Percentiles rank a stretch among this genome's conserved stretches.
These are phyloP conservation scores for Petrophora chlorosata DNA, from an alignment of 2,888 invertebrate genomes.

Conservation along the genomic window DNA sequence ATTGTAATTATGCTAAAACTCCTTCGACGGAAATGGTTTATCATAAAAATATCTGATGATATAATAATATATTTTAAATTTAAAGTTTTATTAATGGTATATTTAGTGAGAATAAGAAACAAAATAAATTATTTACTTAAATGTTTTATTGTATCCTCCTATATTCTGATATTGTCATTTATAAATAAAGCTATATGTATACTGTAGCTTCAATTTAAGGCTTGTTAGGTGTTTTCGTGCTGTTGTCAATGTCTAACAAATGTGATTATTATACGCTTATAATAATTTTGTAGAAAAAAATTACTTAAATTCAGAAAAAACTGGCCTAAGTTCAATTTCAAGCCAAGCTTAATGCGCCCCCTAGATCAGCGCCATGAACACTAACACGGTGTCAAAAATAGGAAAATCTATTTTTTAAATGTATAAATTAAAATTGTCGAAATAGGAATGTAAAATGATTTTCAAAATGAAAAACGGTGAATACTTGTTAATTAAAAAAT, in stretches of 20 bases:
- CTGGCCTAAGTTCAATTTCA: constrained; percentile 55
- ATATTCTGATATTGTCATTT: constrained; percentile 61
- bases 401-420: too few relatives aligned
- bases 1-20: constrained; percentile 25
- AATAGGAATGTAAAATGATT: too few relatives aligned
- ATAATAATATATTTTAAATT: constrained; percentile 12
- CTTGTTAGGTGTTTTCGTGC: constrained; percentile 53
- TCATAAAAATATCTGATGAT: constrained; percentile 10
- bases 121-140: constrained; percentile 50
- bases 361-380: constrained; percentile 54
- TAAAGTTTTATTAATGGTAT: constrained; percentile 19
- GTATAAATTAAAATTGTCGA: too few relatives aligned
- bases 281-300: constrained; percentile 32
- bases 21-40: background rate
- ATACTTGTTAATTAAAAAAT: too few relatives aligned
- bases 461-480: too few relatives aligned
- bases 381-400: constrained; percentile 40
- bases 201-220: constrained; percentile 42
- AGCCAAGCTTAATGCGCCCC: constrained; percentile 52
- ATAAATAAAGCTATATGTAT: constrained; percentile 48
- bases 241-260: constrained; percentile 54
- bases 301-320: constrained; percentile 14
- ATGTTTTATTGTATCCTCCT: constrained; percentile 44
- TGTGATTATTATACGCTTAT: constrained; percentile 66
- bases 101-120: constrained; percentile 16